Percentiles rank a stretch among this genome's conserved stretches.
Evolutionary conservation across 2,113 vertebrate species (phyloP).

Genomic region (Albula goreensis): DNA sequence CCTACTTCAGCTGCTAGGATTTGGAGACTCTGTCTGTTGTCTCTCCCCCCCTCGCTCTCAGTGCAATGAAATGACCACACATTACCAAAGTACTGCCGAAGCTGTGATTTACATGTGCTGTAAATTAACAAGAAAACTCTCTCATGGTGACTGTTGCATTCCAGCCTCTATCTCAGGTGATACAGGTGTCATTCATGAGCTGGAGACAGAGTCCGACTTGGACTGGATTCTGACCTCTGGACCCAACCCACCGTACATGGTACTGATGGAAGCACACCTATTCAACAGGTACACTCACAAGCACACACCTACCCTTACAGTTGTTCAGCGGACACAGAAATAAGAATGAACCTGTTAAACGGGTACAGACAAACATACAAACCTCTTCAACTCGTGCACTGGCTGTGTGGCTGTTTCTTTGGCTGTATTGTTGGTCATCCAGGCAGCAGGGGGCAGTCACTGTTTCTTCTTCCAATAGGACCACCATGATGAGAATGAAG

Average conservation of each 20-base stretch:
- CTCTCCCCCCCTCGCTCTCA: no score
- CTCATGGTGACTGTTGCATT: neutral
- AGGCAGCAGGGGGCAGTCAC: neutral
- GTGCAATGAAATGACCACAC: no score
- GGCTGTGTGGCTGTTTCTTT: neutral
- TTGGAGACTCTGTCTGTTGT: no score
- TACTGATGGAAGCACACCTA: slow-evolving; percentile 79
- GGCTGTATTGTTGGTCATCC: no score
- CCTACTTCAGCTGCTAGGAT: no score
- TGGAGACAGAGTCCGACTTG: slow-evolving; percentile 79
- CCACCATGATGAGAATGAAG: slow-evolving; percentile 82
- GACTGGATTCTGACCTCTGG: slow-evolving; percentile 80
- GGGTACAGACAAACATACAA: neutral
- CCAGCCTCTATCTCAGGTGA: slow-evolving; percentile 77
- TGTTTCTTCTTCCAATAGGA: slow-evolving; percentile 53
- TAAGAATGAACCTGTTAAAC: neutral
- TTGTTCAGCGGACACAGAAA: neutral
- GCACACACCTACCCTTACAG: neutral
- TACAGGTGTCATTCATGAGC: slow-evolving; percentile 88
- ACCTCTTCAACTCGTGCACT: no score
- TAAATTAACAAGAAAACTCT: no score
- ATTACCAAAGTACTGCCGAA: no score
- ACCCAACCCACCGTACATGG: slow-evolving; percentile 84
- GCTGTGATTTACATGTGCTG: no score
- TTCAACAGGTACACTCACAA: slow-evolving; percentile 78